Conservation (phyloP, 1,140 invertebrate species). For the Formica exsecta region DNA sequence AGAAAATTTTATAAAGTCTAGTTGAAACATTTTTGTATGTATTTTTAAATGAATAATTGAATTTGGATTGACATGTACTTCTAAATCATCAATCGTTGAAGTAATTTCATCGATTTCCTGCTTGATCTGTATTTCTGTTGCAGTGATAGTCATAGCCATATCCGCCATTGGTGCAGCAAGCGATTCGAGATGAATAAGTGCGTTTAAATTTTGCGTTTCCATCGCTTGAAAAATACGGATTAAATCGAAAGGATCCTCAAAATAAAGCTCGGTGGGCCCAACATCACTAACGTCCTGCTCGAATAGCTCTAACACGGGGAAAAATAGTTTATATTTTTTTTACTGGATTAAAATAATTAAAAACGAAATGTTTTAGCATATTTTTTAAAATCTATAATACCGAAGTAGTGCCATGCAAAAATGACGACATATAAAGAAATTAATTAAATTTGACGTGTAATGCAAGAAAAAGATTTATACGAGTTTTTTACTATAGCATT, state of each 20-base stretch:
- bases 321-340: not conserved
- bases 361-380: no score
- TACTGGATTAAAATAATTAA: no score
- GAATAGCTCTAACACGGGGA: constrained; percentile 77
- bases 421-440: no score
- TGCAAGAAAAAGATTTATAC: no score
- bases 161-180: constrained; percentile 87
- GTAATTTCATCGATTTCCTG: constrained; percentile 79
- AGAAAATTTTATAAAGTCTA: not conserved
- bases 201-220: constrained; percentile 89
- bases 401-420: no score
- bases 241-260: constrained; percentile 87
- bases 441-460: no score
- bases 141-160: constrained; percentile 85
- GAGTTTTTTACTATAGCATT: no score
- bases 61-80: constrained; percentile 72
- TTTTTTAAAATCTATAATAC: no score
- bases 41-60: not conserved
- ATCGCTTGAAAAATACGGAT: constrained; percentile 87
- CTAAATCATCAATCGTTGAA: constrained; percentile 79
- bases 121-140: constrained; percentile 81
- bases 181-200: constrained; percentile 88
- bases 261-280: constrained; percentile 87
- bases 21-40: not conserved
- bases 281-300: constrained; percentile 83